Evolutionary conservation across 2,113 vertebrate species (phyloP).

Genomic region (Forbesichthys papilliferus): DNA sequence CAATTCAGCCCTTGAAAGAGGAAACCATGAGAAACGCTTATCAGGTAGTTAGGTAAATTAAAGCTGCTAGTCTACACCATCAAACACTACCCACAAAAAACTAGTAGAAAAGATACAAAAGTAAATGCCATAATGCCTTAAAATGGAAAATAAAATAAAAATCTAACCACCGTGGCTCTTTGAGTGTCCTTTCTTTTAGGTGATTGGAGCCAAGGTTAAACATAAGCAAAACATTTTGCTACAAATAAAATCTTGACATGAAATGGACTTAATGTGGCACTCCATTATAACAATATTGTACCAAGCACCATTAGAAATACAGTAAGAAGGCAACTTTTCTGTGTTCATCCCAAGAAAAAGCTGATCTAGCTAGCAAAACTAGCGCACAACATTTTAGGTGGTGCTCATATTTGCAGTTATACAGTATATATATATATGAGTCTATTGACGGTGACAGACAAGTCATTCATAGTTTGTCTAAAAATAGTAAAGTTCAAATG

Average conservation of each 20-base stretch:
- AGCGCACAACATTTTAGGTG: constrained; percentile 41
- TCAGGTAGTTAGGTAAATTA: constrained; percentile 61
- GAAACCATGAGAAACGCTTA: constrained; percentile 44
- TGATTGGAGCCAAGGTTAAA: constrained; percentile 48
- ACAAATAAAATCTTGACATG: constrained; percentile 21
- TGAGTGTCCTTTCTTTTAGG: constrained; percentile 41
- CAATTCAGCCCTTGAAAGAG: constrained; percentile 33
- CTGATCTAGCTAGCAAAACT: constrained; percentile 29
- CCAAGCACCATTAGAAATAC: constrained; percentile 65
- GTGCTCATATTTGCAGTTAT: constrained; percentile 35
- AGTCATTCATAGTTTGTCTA: constrained; percentile 18
- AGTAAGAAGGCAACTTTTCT: constrained; percentile 58
- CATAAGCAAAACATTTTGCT: constrained; percentile 7
- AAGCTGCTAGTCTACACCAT: constrained; percentile 61
- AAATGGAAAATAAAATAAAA: constrained; percentile 35
- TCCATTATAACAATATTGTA: constrained; percentile 44
- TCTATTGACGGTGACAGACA: background rate
- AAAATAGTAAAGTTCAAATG: constrained; percentile 6
- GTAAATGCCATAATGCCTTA: constrained; percentile 46
- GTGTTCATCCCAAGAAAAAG: constrained; percentile 27
- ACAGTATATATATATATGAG: background rate
- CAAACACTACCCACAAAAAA: constrained; percentile 50
- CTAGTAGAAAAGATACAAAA: constrained; percentile 62
- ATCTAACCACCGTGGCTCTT: constrained; percentile 21
- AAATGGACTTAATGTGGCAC: constrained; percentile 22